These are phyloP conservation scores for Clostera curtula DNA, from an alignment of 2,888 invertebrate genomes.

Conservation along the genomic window DNA sequence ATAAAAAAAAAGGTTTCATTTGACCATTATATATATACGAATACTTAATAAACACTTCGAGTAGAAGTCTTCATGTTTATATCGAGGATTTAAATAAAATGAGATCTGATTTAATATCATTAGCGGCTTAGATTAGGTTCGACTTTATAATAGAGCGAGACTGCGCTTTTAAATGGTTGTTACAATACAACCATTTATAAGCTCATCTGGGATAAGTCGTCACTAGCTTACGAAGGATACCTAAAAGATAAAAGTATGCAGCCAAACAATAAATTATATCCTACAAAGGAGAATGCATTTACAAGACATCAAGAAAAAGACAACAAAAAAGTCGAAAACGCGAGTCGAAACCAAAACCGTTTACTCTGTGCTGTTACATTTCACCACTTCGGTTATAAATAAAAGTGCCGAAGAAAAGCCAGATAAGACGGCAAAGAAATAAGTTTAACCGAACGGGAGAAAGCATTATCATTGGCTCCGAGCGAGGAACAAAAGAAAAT, in stretches of 20 bases:
- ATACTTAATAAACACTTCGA: too few species aligned
- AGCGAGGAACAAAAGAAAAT: constrained; percentile 73
- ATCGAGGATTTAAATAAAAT: too few species aligned
- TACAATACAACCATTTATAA: too few species aligned
- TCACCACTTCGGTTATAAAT: constrained; percentile 66
- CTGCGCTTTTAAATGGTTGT: too few species aligned
- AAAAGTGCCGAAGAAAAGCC: constrained; percentile 66
- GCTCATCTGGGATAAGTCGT: too few species aligned
- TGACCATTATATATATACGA: too few species aligned
- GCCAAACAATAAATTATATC: constrained; percentile 5
- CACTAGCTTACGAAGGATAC: background rate
- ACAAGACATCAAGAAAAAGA: constrained; percentile 31
- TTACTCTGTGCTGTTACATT: constrained; percentile 57
- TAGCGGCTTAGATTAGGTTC: too few species aligned
- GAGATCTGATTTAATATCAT: too few species aligned
- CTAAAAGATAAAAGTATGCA: background rate
- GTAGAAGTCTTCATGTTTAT: too few species aligned
- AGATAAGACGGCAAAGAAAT: constrained; percentile 71
- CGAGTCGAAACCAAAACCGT: constrained; percentile 49
- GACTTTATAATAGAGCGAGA: too few species aligned
- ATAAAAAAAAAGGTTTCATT: too few species aligned
- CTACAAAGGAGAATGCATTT: constrained; percentile 18
- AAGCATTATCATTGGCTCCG: constrained; percentile 73
- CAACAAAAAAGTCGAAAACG: constrained; percentile 45
- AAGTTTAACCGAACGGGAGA: constrained; percentile 72